Evolutionary conservation across 2,888 invertebrate genomes (phyloP), one percentile per base, ranked within the genome.

Genomic region (Escarpia spicata): DNA sequence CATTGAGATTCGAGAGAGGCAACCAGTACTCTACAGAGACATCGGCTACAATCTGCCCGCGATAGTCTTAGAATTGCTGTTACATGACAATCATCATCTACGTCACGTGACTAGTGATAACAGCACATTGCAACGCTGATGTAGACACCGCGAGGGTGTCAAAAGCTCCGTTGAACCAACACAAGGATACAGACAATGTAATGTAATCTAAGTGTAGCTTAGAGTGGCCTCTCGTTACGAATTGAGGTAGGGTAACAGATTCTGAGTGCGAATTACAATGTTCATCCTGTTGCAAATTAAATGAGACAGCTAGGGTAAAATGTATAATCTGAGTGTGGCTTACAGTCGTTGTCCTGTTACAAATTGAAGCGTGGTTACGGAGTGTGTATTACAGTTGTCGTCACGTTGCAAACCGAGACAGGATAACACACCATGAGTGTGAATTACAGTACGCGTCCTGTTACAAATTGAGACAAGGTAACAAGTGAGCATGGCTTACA

Each of bases 241-340:
- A 90, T 90, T 31, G 31, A 90, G 43, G 43, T 10, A 43, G 43
- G 52, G 52, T 52, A 52, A 52, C 52, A 12, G 2, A 52, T 1
- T 52, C 52, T n/a, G 52, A 52, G 52, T 52, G 52, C 12, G 52
- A 92, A 93, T 94, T 93, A 95, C 95, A n/a, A 60, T 93, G 91
- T 92, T 93, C 1, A 95, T 94, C 43, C 95, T 93, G 93, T 94
- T 94, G 93, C 95, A 95, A 91, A 94, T 92, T n/a, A 12, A 52
- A 12, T 9, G 52, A 52, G 52, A 12, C 10, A 52, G 52, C 10
- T 52, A 52, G 52, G 37, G 37, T 37, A 37, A 37, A 37, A 37
- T 37, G 37, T 37, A 37, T 37, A 52, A 12, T 52, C 52, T 52
- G 9, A 52, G 52, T 52, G 52, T 52, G 9, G 52, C 90, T 90